A percentile compares a stretch with the other conserved stretches of the same genome.
These are phyloP conservation scores for Drosophila robusta DNA, from an alignment of 2,888 invertebrate genomes.

Conservation along the genomic window DNA sequence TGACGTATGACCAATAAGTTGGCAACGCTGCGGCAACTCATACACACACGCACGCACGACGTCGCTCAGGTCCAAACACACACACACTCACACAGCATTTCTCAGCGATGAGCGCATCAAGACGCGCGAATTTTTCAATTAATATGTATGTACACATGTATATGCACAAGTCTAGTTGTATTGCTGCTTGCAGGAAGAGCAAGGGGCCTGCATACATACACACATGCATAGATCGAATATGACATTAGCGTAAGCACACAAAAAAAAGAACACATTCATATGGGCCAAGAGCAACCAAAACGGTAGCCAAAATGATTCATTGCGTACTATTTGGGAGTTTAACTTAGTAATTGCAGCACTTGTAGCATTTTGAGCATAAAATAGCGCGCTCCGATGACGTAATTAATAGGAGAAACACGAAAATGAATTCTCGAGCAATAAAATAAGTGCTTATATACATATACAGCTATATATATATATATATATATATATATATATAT, in stretches of 20 bases:
- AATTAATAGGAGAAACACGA: slow-evolving; percentile 68
- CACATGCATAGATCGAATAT: slow-evolving; percentile 31
- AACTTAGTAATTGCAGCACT: slow-evolving; percentile 59
- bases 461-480: slow-evolving; percentile 13
- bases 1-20: slow-evolving; percentile 77
- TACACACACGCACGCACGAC: slow-evolving; percentile 10
- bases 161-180: slow-evolving; percentile 26
- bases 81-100: slow-evolving; percentile 56
- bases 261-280: slow-evolving; percentile 39
- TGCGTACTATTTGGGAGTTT: slow-evolving; percentile 49
- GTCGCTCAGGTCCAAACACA: slow-evolving; percentile 23
- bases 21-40: slow-evolving; percentile 66
- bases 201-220: slow-evolving; percentile 15
- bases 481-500: slow-evolving; percentile 6
- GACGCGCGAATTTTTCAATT: slow-evolving; percentile 80
- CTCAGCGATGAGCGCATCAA: slow-evolving; percentile 83
- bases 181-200: slow-evolving; percentile 24
- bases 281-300: slow-evolving; percentile 71
- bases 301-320: slow-evolving; percentile 68
- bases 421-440: slow-evolving; percentile 52
- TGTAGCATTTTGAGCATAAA: slow-evolving; percentile 57
- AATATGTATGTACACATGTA: slow-evolving; percentile 56
- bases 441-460: slow-evolving; percentile 33
- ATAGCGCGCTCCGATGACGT: slow-evolving; percentile 73
- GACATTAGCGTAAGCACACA: slow-evolving; percentile 50